A percentile compares a stretch with the other conserved stretches of the same genome.
Conservation (phyloP, 2,113 vertebrate species). For the Cyphotilapia sp. region DNA sequence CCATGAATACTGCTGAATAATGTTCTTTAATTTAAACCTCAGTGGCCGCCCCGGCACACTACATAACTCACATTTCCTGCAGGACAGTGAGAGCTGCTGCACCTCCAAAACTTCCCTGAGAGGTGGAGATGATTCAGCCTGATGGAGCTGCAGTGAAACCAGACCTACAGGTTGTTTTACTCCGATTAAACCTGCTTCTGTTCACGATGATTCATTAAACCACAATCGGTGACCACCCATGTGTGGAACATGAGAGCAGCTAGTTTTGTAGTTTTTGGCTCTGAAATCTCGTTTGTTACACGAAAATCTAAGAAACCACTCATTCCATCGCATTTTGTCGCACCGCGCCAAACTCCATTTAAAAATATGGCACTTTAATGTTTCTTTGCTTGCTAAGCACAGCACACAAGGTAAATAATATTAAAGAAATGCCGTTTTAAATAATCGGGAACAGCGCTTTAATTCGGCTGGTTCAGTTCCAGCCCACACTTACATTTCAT, state of each 20-base stretch:
- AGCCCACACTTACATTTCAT: not conserved
- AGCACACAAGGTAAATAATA: rapidly evolving
- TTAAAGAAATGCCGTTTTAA: rapidly evolving
- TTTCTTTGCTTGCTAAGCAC: rapidly evolving
- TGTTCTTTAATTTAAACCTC: conserved; percentile 10
- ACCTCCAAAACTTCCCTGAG: not conserved
- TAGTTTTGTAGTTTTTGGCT: not conserved
- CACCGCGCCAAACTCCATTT: not conserved
- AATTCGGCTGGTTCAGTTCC: not conserved
- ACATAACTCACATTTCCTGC: not conserved
- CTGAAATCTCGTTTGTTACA: not conserved
- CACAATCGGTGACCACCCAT: too few species aligned
- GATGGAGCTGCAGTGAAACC: not conserved
- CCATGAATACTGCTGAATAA: conserved; percentile 41
- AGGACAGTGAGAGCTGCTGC: not conserved
- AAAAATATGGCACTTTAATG: not conserved
- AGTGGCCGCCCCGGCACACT: not conserved
- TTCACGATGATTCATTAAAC: not conserved
- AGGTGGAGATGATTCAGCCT: not conserved
- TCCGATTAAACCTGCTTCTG: not conserved
- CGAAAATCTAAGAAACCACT: not conserved
- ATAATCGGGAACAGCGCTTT: not conserved
- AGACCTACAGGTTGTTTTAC: not conserved
- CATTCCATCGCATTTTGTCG: not conserved
- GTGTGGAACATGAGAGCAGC: not conserved